Evolutionary conservation across 2,888 invertebrate genomes (phyloP).

Genomic region (Ashinkailepas kermadecensis): DNA sequence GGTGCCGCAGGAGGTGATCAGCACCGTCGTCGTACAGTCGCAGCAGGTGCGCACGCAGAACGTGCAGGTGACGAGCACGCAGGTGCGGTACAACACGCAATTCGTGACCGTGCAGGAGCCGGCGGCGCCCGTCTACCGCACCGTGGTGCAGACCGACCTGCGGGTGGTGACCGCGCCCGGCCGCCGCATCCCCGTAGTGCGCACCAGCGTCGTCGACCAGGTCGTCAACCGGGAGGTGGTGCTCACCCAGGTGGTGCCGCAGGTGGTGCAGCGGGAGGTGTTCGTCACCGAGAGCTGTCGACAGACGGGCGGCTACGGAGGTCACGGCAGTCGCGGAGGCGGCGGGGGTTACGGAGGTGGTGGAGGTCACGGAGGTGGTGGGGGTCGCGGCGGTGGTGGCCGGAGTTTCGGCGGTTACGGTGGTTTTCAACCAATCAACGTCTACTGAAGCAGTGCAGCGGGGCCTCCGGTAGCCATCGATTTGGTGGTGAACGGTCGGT

Average conservation of each 20-base stretch:
- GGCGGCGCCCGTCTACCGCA: slow-evolving; percentile 28
- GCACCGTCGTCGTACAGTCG: slow-evolving; percentile 29
- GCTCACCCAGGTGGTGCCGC: not conserved
- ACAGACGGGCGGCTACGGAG: not conserved
- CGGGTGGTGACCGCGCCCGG: slow-evolving; percentile 30
- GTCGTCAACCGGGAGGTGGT: not conserved
- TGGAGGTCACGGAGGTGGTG: not conserved
- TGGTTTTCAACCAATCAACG: too few species aligned
- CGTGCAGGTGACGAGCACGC: slow-evolving; percentile 26
- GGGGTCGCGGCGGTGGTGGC: not conserved
- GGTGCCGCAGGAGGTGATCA: slow-evolving; percentile 19
- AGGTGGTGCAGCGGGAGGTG: not conserved
- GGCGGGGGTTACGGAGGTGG: not conserved
- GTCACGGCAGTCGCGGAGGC: not conserved
- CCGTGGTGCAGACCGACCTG: slow-evolving; percentile 29
- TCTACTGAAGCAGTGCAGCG: too few species aligned
- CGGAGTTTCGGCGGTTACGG: too few species aligned
- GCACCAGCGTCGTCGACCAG: slow-evolving; percentile 27
- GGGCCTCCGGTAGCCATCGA: too few species aligned
- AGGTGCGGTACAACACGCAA: slow-evolving; percentile 27
- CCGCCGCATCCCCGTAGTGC: slow-evolving; percentile 27
- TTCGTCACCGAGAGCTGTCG: not conserved
- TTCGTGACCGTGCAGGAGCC: slow-evolving; percentile 28
- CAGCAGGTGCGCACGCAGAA: slow-evolving; percentile 27
- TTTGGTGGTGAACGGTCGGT: too few species aligned